phyloP scores from a whole-genome alignment of 2,888 invertebrate genomes.

The Thelaira solivaga region DNA sequence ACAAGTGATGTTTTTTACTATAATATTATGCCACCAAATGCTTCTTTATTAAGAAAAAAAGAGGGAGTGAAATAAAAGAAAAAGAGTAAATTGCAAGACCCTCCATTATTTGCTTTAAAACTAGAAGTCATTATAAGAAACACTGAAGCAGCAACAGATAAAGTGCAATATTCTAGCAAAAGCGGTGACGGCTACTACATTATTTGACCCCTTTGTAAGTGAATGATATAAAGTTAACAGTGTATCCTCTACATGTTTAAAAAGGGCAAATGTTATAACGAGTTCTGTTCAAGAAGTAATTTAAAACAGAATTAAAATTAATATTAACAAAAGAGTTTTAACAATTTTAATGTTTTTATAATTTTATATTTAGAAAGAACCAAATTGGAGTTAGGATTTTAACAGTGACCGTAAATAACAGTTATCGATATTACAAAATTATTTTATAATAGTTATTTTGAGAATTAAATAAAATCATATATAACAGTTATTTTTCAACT shows the following conservation, averaged over 20 bases:
- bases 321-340: too few species aligned
- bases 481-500: too few species aligned
- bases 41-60: background rate
- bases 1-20: constrained; percentile 47
- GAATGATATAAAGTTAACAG: background rate
- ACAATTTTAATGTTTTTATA: too few species aligned
- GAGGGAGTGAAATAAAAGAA: too few species aligned
- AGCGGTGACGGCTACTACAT: constrained; percentile 15
- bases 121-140: background rate
- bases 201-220: constrained; percentile 8
- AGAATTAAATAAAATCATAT: too few species aligned
- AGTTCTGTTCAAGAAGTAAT: background rate
- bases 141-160: background rate
- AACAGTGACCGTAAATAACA: too few species aligned
- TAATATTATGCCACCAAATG: constrained; percentile 39
- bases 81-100: constrained; percentile 16
- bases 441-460: too few species aligned
- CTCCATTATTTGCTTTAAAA: constrained; percentile 19
- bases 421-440: too few species aligned
- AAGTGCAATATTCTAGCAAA: constrained; percentile 13
- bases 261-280: background rate
- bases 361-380: too few species aligned
- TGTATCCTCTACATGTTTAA: background rate
- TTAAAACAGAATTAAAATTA: background rate
- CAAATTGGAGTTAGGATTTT: too few species aligned